Conservation (phyloP, 2,113 vertebrate species). For the Dolichotis patagonum region DNA sequence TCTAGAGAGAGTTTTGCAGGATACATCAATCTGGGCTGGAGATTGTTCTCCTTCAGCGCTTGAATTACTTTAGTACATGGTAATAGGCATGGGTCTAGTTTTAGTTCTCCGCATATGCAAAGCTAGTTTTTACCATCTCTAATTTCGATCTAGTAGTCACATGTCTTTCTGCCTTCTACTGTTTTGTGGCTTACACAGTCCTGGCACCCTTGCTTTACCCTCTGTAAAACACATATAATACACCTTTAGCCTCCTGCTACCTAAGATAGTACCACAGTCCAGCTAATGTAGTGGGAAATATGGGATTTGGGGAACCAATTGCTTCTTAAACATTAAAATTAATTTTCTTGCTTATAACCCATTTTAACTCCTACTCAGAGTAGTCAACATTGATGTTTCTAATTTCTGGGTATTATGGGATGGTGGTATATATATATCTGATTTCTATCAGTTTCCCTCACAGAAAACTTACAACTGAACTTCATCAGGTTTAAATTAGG, state of each 20-base stretch:
- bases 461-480: not conserved
- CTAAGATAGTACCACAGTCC: not conserved
- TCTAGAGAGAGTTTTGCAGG: too few relatives aligned
- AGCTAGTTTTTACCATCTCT: not conserved
- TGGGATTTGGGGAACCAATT: not conserved
- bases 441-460: not conserved
- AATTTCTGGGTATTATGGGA: not conserved
- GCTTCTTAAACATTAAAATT: slow-evolving; percentile 10
- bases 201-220: not conserved
- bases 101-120: too few relatives aligned
- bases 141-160: not conserved
- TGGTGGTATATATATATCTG: not conserved
- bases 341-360: not conserved
- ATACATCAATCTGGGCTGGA: too few relatives aligned
- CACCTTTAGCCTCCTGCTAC: not conserved
- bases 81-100: too few relatives aligned
- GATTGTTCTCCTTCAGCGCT: too few relatives aligned
- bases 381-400: not conserved
- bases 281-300: not conserved
- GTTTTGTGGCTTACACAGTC: not conserved
- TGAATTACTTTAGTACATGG: too few relatives aligned
- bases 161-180: not conserved
- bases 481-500: not conserved
- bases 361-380: not conserved
- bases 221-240: not conserved